Evolutionary conservation across 1,140 invertebrate genomes (phyloP), one percentile per base, ranked within the genome.

Genomic region (Daktulosphaira vitifoliae): DNA sequence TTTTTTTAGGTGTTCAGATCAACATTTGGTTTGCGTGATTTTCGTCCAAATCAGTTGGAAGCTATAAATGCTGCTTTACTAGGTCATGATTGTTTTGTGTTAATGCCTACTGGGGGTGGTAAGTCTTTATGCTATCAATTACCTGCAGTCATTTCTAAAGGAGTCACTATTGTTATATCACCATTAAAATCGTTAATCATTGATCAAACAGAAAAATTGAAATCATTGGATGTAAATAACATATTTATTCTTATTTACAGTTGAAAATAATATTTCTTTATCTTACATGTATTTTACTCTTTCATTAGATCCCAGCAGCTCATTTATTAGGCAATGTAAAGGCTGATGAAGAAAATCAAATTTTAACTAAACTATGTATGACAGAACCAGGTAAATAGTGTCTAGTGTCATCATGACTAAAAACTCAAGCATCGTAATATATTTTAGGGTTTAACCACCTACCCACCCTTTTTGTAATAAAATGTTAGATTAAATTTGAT

Each of bases 51-150:
- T 77, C 96, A 99, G 72, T 75, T 95, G 54, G 88, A 92, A 78
- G 90, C 92, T 15, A 92, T 98, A 68, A 98, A 98, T 78, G 93
- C 94, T 9, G 86, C 89, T 1, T 70, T 98, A 49, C 76, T 93
- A 5, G 83, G 85, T 4, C 81, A 90, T 71, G 95, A 99, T 74
- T 90, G 89, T 70, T 95, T 99, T 74, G 84, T 99, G 3, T 80
- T 98, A 0, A 99, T 98, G 96, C 96, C 96, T 11, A 99, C 96
- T 50, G 96, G 95, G 25, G 94, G 93, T 67, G 96, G 96, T 68
- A 99, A 99, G 78, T 96, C 91, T 39, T 76, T 99, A 13, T 96
- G 94, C 71, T 99, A 98, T 78, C 96, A 99, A 77, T 77, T 93
- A 22, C 87, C 89, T 1, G 86, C 87, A 0, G 72, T 90, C 37